Percentiles rank a stretch among this genome's conserved stretches.
Evolutionary conservation across 2,113 vertebrate species (phyloP).

Genomic region (Agapornis roseicollis): DNA sequence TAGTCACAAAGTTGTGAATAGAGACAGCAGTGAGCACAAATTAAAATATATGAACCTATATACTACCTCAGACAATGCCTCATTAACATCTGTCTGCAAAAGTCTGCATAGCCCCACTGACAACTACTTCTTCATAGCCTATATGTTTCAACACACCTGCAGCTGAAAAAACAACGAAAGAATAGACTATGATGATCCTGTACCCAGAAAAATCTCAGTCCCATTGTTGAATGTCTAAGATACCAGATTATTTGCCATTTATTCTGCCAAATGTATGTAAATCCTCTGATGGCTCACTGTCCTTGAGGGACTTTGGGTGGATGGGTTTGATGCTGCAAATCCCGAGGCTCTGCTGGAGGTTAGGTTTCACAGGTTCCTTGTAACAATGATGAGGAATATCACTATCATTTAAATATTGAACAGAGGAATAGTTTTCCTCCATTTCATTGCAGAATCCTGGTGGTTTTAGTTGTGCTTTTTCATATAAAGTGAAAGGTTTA

Average conservation of each 20-base stretch:
- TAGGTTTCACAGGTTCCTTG: background rate
- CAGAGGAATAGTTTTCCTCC: background rate
- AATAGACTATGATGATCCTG: background rate
- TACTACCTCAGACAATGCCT: background rate
- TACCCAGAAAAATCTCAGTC: background rate
- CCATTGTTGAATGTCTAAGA: background rate
- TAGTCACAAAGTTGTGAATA: background rate
- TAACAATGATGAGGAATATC: accelerated
- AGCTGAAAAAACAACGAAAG: background rate
- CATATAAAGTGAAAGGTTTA: background rate
- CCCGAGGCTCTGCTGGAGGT: background rate
- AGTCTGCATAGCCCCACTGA: background rate
- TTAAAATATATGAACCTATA: background rate
- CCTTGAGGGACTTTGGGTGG: background rate
- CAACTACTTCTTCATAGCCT: background rate
- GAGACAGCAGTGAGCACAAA: background rate
- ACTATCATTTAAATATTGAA: background rate
- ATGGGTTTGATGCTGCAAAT: background rate
- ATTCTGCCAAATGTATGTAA: background rate
- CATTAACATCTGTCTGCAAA: background rate
- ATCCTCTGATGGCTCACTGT: accelerated
- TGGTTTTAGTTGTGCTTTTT: background rate
- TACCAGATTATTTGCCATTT: background rate
- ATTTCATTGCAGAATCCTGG: background rate
- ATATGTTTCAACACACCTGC: background rate